A percentile compares a stretch with the other conserved stretches of the same genome.
These are phyloP conservation scores for Gobio gobio DNA, from an alignment of 2,113 vertebrate species.

Conservation along the genomic window DNA sequence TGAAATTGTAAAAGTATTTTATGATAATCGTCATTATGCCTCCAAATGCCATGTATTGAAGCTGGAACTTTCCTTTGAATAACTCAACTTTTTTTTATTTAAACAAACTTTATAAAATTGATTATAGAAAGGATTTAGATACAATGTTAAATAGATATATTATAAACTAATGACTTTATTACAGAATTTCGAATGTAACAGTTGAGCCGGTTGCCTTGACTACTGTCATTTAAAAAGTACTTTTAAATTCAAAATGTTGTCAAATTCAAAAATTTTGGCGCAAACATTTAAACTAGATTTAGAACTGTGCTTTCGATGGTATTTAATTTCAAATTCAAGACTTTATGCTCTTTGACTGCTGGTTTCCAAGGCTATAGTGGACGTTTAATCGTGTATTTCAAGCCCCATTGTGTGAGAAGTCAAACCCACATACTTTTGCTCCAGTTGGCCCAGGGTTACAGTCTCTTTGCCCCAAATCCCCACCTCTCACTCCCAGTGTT, in stretches of 20 bases:
- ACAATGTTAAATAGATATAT: neutral
- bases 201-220: neutral
- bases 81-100: no score
- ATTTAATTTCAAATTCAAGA: neutral
- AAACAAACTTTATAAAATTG: neutral
- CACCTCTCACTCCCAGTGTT: slow-evolving; percentile 60
- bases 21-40: neutral
- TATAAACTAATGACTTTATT: neutral
- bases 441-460: slow-evolving; percentile 76
- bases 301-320: neutral
- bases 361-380: slow-evolving; percentile 40
- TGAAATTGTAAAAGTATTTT: neutral
- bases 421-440: slow-evolving; percentile 72
- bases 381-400: slow-evolving; percentile 74
- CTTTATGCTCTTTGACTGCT: neutral
- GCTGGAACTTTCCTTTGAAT: neutral
- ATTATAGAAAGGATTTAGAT: neutral
- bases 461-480: slow-evolving; percentile 76
- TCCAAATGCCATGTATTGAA: neutral
- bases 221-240: neutral
- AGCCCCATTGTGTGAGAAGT: slow-evolving; percentile 81
- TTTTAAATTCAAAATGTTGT: no score
- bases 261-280: neutral
- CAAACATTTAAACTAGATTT: neutral
- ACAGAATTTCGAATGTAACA: neutral